These are phyloP conservation scores for Xyrichtys novacula DNA, from an alignment of 2,797 vertebrate genomes.

Conservation along the genomic window DNA sequence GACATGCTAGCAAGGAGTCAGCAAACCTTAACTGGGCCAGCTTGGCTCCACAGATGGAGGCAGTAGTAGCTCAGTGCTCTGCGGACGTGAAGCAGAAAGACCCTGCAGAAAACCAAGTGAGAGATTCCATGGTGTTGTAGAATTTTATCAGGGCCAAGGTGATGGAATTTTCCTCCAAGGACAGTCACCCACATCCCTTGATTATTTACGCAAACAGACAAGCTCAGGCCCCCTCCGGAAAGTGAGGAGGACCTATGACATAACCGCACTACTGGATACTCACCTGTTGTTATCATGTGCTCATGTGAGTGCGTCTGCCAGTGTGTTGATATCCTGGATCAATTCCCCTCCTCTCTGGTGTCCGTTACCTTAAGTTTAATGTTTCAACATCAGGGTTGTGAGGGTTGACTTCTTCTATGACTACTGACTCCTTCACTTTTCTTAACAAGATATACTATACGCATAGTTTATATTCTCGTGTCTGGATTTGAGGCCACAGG, in stretches of 20 bases:
- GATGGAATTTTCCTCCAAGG: slow-evolving; percentile 50
- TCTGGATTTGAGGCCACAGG: slow-evolving; percentile 22
- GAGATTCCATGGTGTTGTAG: neutral
- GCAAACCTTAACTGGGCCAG: slow-evolving; percentile 65
- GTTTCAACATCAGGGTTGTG: slow-evolving; percentile 67
- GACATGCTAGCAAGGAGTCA: slow-evolving; percentile 55
- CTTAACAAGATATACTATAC: slow-evolving; percentile 19
- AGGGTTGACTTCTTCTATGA: slow-evolving; percentile 63
- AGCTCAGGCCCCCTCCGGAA: slow-evolving; percentile 31
- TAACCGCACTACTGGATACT: slow-evolving; percentile 44
- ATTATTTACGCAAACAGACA: slow-evolving; percentile 57
- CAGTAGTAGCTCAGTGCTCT: slow-evolving; percentile 48
- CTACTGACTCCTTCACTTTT: slow-evolving; percentile 48
- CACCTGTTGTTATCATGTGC: slow-evolving; percentile 13
- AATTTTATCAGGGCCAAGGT: neutral
- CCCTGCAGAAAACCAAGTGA: slow-evolving; percentile 28
- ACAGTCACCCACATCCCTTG: slow-evolving; percentile 42
- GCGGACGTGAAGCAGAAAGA: slow-evolving; percentile 58
- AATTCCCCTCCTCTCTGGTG: slow-evolving; percentile 58
- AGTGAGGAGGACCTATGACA: slow-evolving; percentile 41
- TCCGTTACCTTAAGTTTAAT: slow-evolving; percentile 67
- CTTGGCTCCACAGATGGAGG: slow-evolving; percentile 39
- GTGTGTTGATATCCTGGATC: slow-evolving; percentile 66
- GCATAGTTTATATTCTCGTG: slow-evolving; percentile 9
- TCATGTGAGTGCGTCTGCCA: slow-evolving; percentile 36